These are phyloP conservation scores for Anthophora plumipes DNA, from an alignment of 2,888 invertebrate genomes.

Conservation along the genomic window DNA sequence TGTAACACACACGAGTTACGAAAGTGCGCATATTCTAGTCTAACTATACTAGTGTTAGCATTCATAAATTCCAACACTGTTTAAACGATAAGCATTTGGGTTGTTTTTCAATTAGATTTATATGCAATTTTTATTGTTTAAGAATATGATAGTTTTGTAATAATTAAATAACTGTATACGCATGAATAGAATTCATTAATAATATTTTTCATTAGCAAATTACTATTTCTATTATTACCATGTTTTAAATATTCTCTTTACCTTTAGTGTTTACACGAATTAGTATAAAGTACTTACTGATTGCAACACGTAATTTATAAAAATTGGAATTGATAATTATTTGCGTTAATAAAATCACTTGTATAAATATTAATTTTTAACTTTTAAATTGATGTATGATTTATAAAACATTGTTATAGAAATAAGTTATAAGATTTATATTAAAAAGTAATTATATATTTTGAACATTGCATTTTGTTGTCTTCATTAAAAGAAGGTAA, in stretches of 20 bases:
- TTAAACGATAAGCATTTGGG: constrained; percentile 2
- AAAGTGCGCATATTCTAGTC: constrained; percentile 34
- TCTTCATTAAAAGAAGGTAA: background rate
- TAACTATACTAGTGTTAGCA: constrained; percentile 15
- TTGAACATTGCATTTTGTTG: background rate
- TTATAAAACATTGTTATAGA: background rate
- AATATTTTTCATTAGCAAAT: background rate
- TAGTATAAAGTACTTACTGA: background rate
- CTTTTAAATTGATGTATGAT: background rate
- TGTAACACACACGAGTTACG: background rate
- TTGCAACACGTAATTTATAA: background rate
- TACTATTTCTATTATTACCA: background rate
- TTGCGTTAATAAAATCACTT: background rate
- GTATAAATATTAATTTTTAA: background rate
- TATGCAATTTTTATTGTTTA: background rate
- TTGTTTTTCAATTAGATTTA: constrained; percentile 6
- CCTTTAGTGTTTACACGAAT: background rate
- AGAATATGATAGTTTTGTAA: background rate
- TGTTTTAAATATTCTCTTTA: background rate
- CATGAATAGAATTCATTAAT: constrained; percentile 8
- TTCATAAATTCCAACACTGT: constrained; percentile 4
- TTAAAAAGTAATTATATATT: background rate
- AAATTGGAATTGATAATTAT: background rate
- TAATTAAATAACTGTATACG: background rate
- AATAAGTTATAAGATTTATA: too few species aligned